phyloP scores from a whole-genome alignment of 35 echinoderm and acorn worm species.

The Apostichopus japonicus region DNA sequence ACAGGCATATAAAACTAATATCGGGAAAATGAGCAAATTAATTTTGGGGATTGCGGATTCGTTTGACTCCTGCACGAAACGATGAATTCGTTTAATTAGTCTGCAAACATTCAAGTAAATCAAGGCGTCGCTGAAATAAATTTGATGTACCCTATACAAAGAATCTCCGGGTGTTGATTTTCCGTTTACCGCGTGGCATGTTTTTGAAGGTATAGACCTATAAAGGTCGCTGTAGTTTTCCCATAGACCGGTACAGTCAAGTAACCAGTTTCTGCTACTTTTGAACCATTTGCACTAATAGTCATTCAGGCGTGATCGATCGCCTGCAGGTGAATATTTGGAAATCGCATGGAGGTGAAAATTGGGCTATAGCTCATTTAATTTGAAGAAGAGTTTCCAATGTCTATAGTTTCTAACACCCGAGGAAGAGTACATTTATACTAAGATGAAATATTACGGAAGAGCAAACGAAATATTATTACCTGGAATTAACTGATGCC shows the following conservation, averaged over 20 bases:
- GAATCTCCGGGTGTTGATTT: neutral
- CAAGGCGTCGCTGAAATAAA: neutral
- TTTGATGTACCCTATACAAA: neutral
- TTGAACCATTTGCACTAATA: neutral
- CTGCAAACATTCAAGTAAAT: neutral
- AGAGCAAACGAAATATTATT: too few relatives aligned
- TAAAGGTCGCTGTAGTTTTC: too few relatives aligned
- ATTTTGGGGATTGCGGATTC: constrained; percentile 35
- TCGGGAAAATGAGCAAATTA: constrained; percentile 37
- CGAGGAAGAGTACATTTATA: too few relatives aligned
- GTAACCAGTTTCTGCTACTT: neutral
- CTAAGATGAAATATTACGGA: too few relatives aligned
- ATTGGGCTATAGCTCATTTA: too few relatives aligned
- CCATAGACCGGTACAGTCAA: neutral
- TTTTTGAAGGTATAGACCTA: neutral
- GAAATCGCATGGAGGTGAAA: too few relatives aligned
- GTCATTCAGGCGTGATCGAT: neutral
- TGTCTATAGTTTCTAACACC: too few relatives aligned
- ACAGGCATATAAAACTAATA: constrained; percentile 26
- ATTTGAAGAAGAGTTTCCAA: too few relatives aligned
- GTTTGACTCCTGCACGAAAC: neutral
- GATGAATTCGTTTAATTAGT: neutral
- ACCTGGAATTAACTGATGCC: too few relatives aligned
- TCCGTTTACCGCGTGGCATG: neutral
- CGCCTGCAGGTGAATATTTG: neutral